Percentiles rank a stretch among this genome's conserved stretches.
phyloP scores from a whole-genome alignment of 35 echinoderm and acorn worm species.

The Lytechinus pictus region DNA sequence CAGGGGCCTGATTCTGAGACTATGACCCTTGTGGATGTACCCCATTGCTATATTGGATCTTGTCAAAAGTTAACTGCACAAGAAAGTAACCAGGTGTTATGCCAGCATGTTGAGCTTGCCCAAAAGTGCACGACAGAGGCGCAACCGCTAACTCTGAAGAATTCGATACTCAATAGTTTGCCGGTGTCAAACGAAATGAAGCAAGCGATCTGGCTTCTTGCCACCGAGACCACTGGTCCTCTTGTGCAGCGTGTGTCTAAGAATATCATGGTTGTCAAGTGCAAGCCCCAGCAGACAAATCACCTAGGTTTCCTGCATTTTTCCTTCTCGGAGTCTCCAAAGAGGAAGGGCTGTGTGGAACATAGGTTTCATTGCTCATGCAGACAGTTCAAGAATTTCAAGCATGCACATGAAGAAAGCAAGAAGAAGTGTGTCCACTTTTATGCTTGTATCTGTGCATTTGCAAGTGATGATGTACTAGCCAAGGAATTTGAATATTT shows the following conservation, averaged over 20 bases:
- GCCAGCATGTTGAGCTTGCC: slow-evolving; percentile 79
- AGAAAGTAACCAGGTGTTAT: slow-evolving; percentile 53
- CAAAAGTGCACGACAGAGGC: slow-evolving; percentile 84
- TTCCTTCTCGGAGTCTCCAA: slow-evolving; percentile 77
- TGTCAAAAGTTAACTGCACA: slow-evolving; percentile 71
- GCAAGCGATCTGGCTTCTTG: slow-evolving; percentile 96
- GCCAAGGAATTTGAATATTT: slow-evolving; percentile 95
- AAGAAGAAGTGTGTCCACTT: slow-evolving; percentile 94
- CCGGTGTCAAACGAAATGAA: slow-evolving; percentile 98
- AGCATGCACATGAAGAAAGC: slow-evolving; percentile 72
- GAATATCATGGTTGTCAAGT: slow-evolving; percentile 99
- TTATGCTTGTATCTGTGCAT: slow-evolving; percentile 98
- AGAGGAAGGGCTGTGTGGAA: slow-evolving; percentile 70
- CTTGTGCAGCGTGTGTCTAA: slow-evolving; percentile 94
- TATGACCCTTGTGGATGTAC: slow-evolving; percentile 30
- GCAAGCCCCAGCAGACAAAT: slow-evolving; percentile 89
- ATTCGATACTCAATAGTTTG: slow-evolving; percentile 88
- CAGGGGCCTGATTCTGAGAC: slow-evolving; percentile 49
- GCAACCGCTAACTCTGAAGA: slow-evolving; percentile 86
- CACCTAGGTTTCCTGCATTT: slow-evolving; percentile 95
- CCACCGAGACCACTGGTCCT: slow-evolving; percentile 96
- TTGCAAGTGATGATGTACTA: slow-evolving; percentile 92
- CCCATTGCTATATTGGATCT: slow-evolving; percentile 84
- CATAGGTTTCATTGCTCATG: slow-evolving; percentile 91
- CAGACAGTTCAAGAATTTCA: slow-evolving; percentile 83